Evolutionary conservation across 2,888 invertebrate genomes (phyloP), one percentile per base, ranked within the genome.

Genomic region (Melitaea athalia): DNA sequence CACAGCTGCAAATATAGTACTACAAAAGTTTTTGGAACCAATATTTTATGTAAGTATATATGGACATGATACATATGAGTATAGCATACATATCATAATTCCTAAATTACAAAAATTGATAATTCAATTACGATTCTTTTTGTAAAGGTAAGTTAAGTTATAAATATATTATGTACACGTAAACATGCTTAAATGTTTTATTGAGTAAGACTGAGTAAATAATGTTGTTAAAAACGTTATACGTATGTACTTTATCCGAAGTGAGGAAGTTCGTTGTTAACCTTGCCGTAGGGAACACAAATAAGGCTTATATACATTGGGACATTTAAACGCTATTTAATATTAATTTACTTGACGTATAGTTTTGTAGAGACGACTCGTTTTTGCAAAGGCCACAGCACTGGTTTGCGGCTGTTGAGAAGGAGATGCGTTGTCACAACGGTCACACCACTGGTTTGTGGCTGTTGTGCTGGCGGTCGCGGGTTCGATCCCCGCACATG

Each of bases 231-330:
- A 72, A 74, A 75, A 75, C 70, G 64, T 70, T 38, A 38, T 38
- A 67, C 69, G 75, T 74, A 67, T 69, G 75, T 72, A 71, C 64
- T 69, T 64, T 65, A 67, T 72, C 70, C 71, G 68, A 68, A 65
- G 70, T 49, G 70, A 67, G 66, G 61, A 75, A 77, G 72, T 75
- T 74, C 69, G 72, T 72, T 74, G 73, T 74, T 72, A 77, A 75
- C 75, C 75, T 74, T 74, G 72, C 73, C 69, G 68, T 17, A 47
- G 73, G 71, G 71, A 72, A 69, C 64, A 62, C 47, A 59, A 43
- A 24, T 69, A 71, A 68, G 73, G 67, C 11, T 12, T 50, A 0
- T 53, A n/a, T 5, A 43, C 42, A 43, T 53, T 59, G 17, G 59
- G n/a, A 14, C 10, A 1, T 47, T 10, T 63, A 33, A 45, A 31